Evolutionary conservation across 2,797 vertebrate species (phyloP).

Genomic region (Clamator glandarius): DNA sequence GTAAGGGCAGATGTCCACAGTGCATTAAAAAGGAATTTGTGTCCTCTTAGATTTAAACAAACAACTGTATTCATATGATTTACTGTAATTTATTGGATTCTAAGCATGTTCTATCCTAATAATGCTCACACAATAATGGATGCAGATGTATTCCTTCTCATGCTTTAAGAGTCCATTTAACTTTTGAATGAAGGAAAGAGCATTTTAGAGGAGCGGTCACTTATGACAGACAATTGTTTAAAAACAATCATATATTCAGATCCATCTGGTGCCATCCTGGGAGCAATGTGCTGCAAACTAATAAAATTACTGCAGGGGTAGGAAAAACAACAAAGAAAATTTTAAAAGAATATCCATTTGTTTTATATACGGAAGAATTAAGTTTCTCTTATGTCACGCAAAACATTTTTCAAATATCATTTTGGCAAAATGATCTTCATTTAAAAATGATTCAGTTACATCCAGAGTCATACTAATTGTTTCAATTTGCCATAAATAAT

Average conservation of each 20-base stretch:
- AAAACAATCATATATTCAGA: slow-evolving; percentile 67
- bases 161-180: slow-evolving; percentile 70
- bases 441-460: background rate
- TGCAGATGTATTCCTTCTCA: slow-evolving; percentile 41
- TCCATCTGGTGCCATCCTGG: slow-evolving; percentile 61
- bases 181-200: slow-evolving; percentile 64
- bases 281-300: slow-evolving; percentile 59
- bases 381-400: background rate
- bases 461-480: slow-evolving; percentile 4
- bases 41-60: slow-evolving; percentile 21
- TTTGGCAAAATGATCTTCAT: slow-evolving; percentile 17
- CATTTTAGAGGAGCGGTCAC: slow-evolving; percentile 59
- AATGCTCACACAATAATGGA: slow-evolving; percentile 36
- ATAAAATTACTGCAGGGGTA: slow-evolving; percentile 47
- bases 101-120: slow-evolving; percentile 40
- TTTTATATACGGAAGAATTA: slow-evolving; percentile 37
- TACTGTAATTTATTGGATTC: slow-evolving; percentile 32
- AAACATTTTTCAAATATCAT: background rate
- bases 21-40: slow-evolving; percentile 10
- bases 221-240: slow-evolving; percentile 73
- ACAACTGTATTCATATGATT: background rate
- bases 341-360: background rate
- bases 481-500: background rate
- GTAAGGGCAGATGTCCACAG: slow-evolving; percentile 18
- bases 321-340: slow-evolving; percentile 33